Conservation (phyloP, 2,888 invertebrate genomes). For the Sarcophaga rosellei region DNA sequence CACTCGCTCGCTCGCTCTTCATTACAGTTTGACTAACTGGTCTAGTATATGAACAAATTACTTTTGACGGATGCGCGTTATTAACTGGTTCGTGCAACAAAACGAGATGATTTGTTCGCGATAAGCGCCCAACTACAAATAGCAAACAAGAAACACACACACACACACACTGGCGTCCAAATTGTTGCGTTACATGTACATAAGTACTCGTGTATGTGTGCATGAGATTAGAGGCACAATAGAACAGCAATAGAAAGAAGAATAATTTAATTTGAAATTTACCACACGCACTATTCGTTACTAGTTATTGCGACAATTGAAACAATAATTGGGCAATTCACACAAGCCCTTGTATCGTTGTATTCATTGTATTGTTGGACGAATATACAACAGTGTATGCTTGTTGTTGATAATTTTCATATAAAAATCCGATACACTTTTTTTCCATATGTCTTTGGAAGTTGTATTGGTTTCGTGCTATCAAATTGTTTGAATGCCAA, state of each 20-base stretch:
- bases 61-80: slow-evolving; percentile 78
- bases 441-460: too few relatives aligned
- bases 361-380: too few relatives aligned
- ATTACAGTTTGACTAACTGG: not conserved
- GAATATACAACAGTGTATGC: too few relatives aligned
- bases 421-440: too few relatives aligned
- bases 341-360: too few relatives aligned
- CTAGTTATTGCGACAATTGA: slow-evolving; percentile 16
- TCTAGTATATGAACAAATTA: slow-evolving; percentile 69
- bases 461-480: too few relatives aligned
- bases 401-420: too few relatives aligned
- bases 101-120: slow-evolving; percentile 73
- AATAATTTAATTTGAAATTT: not conserved
- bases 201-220: not conserved
- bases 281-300: too few relatives aligned
- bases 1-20: not conserved
- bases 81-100: slow-evolving; percentile 79
- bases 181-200: slow-evolving; percentile 67
- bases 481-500: too few relatives aligned
- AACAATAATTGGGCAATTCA: too few relatives aligned
- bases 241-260: slow-evolving; percentile 17
- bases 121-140: slow-evolving; percentile 57
- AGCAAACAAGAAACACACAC: slow-evolving; percentile 60
- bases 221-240: not conserved
- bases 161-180: slow-evolving; percentile 60